Percentiles rank a stretch among this genome's conserved stretches.
Conservation (phyloP, 2,888 invertebrate species). For the Hydriomena furcata region DNA sequence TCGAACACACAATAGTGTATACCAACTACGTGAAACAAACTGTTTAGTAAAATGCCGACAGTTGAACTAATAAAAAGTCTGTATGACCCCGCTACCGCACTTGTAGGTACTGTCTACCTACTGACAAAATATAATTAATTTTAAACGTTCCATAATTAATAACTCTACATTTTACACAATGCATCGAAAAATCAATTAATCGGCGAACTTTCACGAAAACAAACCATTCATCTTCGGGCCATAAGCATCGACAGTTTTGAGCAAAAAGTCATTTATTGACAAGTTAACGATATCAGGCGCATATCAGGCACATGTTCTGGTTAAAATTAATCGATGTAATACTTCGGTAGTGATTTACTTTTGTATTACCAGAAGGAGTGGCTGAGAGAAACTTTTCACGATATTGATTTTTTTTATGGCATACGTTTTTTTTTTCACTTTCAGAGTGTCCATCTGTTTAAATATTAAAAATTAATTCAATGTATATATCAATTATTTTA, state of each 20-base stretch:
- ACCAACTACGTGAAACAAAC: too few relatives aligned
- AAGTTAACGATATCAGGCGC: constrained; percentile 42
- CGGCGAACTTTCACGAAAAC: constrained; percentile 42
- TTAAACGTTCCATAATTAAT: constrained; percentile 27
- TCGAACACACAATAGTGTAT: too few relatives aligned
- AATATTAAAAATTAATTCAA: too few relatives aligned
- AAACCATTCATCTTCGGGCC: constrained; percentile 47
- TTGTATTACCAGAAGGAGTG: constrained; percentile 24
- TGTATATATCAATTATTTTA: too few relatives aligned
- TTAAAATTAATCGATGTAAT: constrained; percentile 41
- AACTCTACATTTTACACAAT: constrained; percentile 33
- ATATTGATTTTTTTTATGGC: constrained; percentile 3
- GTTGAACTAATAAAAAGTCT: constrained; percentile 8
- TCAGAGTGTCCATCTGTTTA: too few relatives aligned
- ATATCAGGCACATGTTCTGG: constrained; percentile 35
- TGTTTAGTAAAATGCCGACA: too few relatives aligned
- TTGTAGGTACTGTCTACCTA: constrained; percentile 1
- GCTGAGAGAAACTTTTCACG: constrained; percentile 20
- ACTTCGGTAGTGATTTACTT: constrained; percentile 28
- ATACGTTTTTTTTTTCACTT: too few relatives aligned
- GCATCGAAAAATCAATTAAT: constrained; percentile 48
- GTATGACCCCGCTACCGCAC: not conserved
- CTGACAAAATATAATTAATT: constrained; percentile 22
- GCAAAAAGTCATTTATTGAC: constrained; percentile 42
- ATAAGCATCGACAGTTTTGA: constrained; percentile 38